Percentiles rank a stretch among this genome's conserved stretches.
These are phyloP conservation scores for Barypeithes pellucidus DNA, from an alignment of 2,888 invertebrate species.

Conservation along the genomic window DNA sequence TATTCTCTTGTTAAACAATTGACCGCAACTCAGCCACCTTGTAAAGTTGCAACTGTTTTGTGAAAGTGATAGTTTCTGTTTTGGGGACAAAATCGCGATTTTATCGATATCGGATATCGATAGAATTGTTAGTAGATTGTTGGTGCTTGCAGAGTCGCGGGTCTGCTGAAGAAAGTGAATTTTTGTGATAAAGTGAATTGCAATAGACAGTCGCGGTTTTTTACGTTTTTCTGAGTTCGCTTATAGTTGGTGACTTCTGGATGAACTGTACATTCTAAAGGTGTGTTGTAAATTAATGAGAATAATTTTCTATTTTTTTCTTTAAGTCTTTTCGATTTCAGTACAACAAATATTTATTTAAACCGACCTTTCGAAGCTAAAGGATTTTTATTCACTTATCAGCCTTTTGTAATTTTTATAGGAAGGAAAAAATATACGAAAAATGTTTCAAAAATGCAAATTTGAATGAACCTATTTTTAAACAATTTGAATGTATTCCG, in stretches of 20 bases:
- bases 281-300: neutral
- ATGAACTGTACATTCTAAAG: neutral
- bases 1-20: slow-evolving; percentile 43
- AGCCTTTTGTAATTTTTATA: too few relatives aligned
- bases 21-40: slow-evolving; percentile 42
- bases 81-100: slow-evolving; percentile 43
- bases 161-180: slow-evolving; percentile 2
- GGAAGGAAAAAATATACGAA: too few relatives aligned
- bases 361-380: too few relatives aligned
- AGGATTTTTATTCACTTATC: too few relatives aligned
- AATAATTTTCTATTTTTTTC: neutral
- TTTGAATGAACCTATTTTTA: too few relatives aligned
- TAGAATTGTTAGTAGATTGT: slow-evolving; percentile 24
- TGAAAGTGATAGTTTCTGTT: slow-evolving; percentile 52
- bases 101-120: slow-evolving; percentile 28
- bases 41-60: slow-evolving; percentile 49
- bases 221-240: neutral
- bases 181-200: slow-evolving; percentile 13
- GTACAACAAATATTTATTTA: too few relatives aligned
- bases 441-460: too few relatives aligned
- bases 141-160: slow-evolving; percentile 17
- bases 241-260: neutral
- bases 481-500: too few relatives aligned
- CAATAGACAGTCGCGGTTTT: neutral
- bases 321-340: neutral